Evolutionary conservation across 2,113 vertebrate species (phyloP).

Genomic region (Platysternon megacephalum): DNA sequence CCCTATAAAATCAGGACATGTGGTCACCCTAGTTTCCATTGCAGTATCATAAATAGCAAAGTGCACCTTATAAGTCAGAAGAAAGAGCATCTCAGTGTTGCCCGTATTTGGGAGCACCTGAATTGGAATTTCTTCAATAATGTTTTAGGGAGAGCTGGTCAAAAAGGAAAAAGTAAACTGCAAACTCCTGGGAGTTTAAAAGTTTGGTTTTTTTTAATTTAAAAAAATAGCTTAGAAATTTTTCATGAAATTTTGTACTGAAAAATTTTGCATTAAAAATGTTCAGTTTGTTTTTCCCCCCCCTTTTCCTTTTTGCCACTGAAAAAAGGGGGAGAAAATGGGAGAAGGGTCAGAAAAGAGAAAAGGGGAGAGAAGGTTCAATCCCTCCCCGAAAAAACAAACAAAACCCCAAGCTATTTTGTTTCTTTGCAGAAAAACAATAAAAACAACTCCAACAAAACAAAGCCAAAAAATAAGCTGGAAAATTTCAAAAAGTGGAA

Average conservation of each 20-base stretch:
- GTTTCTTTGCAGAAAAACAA: slow-evolving; percentile 26
- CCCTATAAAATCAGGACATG: too few species aligned
- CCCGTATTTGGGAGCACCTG: not conserved
- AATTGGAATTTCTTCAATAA: not conserved
- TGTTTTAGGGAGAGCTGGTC: not conserved
- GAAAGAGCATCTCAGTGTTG: not conserved
- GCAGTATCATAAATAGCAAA: not conserved
- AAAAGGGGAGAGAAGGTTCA: not conserved
- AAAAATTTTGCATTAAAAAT: not conserved
- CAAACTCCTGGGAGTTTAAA: not conserved
- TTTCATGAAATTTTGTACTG: not conserved
- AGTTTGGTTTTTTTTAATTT: not conserved
- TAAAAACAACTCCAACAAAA: not conserved
- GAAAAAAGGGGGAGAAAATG: not conserved
- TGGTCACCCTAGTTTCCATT: not conserved
- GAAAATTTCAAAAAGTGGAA: not conserved
- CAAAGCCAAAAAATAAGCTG: not conserved
- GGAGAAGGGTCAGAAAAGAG: not conserved
- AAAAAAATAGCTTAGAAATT: not conserved
- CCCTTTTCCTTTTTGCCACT: not conserved
- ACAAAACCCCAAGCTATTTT: slow-evolving; percentile 4
- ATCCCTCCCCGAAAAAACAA: slow-evolving; percentile 32
- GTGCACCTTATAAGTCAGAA: not conserved
- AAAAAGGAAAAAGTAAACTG: not conserved
- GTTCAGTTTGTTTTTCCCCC: not conserved